These are phyloP conservation scores for Eumeta japonica DNA, from an alignment of 1,140 invertebrate species.

Conservation along the genomic window DNA sequence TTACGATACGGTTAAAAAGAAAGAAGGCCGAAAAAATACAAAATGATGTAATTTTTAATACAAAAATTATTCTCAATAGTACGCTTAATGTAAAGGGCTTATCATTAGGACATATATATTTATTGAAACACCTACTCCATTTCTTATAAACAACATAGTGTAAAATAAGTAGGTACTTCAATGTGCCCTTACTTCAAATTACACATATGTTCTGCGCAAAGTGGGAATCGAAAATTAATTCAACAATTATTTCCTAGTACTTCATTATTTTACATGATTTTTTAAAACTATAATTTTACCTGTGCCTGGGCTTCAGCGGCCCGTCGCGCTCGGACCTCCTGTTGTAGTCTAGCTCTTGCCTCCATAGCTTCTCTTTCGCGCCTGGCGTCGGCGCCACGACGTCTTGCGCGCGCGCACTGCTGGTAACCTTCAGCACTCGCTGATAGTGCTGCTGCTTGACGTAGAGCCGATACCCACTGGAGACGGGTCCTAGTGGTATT, in stretches of 20 bases:
- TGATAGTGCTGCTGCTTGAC: constrained; percentile 68
- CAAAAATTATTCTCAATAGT: too few species aligned
- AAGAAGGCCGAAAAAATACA: not conserved
- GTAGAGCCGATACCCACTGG: constrained; percentile 72
- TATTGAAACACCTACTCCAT: too few species aligned
- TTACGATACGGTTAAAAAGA: too few species aligned
- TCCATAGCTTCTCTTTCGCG: constrained; percentile 56
- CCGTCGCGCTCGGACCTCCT: constrained; percentile 66
- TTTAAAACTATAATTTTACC: too few species aligned
- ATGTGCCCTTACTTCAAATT: too few species aligned
- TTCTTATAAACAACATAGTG: too few species aligned
- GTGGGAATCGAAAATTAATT: not conserved
- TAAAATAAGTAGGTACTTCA: too few species aligned
- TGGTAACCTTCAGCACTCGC: constrained; percentile 67
- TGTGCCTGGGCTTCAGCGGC: constrained; percentile 66
- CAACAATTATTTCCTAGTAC: not conserved
- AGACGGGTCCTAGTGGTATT: constrained; percentile 65
- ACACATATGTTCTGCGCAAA: too few species aligned
- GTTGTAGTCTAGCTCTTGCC: constrained; percentile 58
- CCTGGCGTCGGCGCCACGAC: constrained; percentile 61
- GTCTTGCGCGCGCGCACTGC: constrained; percentile 60
- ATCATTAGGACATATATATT: too few species aligned
- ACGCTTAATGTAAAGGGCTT: too few species aligned
- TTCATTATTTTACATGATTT: too few species aligned
- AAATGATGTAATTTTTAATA: too few species aligned